A percentile compares a stretch with the other conserved stretches of the same genome.
These are phyloP conservation scores for Chaunax sp. DNA, from an alignment of 2,797 vertebrate species.

Conservation along the genomic window DNA sequence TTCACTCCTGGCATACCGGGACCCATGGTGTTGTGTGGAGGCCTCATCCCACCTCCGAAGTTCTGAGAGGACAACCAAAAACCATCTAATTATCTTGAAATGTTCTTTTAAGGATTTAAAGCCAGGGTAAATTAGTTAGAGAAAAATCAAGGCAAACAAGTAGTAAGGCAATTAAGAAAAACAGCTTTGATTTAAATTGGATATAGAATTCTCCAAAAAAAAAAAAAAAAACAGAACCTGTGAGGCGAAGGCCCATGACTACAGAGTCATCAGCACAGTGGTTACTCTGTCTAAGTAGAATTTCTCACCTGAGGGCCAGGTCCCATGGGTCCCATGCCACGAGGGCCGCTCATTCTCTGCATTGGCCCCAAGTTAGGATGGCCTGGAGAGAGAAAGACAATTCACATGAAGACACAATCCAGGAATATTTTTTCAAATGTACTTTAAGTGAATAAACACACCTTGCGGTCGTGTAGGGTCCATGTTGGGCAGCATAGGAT, in stretches of 20 bases:
- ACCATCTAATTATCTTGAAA: not conserved
- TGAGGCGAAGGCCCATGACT: not conserved
- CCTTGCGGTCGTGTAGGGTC: constrained; percentile 98
- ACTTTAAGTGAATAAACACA: constrained; percentile 57
- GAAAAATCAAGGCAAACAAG: not conserved
- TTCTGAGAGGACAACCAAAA: constrained; percentile 83
- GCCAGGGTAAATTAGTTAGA: not conserved
- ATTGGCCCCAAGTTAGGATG: constrained; percentile 95
- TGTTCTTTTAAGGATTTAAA: not conserved
- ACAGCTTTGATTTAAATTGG: too few species aligned
- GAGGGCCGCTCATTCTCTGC: constrained; percentile 98
- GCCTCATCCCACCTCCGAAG: constrained; percentile 98
- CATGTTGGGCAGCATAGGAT: constrained; percentile 98
- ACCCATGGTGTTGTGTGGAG: constrained; percentile 97
- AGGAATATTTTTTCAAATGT: not conserved
- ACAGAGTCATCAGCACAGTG: not conserved
- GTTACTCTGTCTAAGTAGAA: not conserved
- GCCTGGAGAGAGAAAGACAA: constrained; percentile 73
- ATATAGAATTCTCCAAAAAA: too few species aligned
- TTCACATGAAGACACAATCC: not conserved
- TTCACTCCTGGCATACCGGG: constrained; percentile 98
- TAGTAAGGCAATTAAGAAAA: not conserved
- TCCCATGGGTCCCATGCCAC: constrained; percentile 98
- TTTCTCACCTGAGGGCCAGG: constrained; percentile 93
- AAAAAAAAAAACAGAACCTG: not conserved